Base-by-base conservation (phyloP, 2,888 invertebrate species). In the Stenotaenia linearis region DNA sequence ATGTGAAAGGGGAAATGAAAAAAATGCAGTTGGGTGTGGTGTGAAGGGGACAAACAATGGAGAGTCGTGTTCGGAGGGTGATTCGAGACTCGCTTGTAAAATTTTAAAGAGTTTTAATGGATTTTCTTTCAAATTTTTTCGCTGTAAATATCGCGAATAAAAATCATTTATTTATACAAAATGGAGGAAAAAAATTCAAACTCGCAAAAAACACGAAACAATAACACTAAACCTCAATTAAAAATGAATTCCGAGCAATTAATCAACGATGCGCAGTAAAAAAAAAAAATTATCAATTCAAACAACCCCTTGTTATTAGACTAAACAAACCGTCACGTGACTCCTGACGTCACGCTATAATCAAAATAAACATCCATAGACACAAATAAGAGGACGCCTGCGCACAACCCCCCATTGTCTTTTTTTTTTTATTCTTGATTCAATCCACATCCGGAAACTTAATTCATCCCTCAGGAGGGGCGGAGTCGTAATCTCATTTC, bases 381-480 rank as follows among this genome's bases (percentile, higher is more conserved):
- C 12, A 15, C 9, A 37, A 37, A 37, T 10, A 37, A 1, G 37
- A 37, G 37, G 3, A 37, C 37, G 37, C 37, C 9, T 37, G 37
- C 37, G 37, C 37, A 37, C 37, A 37, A 10, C 35, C 5, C 32
- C 37, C n/a, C n/a, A n/a, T n/a, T n/a, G n/a, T n/a, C 37, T 12
- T 37, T 37, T 9, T 35, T 37, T 37, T 37, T 37, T 37, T 15
- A 10, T 15, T 37, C 37, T 37, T 10, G 37, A 37, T 37, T 37
- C 37, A 37, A 37, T 37, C 37, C 37, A 37, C 37, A 37, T 37
- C 37, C 82, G 82, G 79, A 83, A 84, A 83, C 82, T 82, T 83
- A 81, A 79, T 81, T 35, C 30, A 30, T 30, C 18, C 75, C 32
- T 30, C 4, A 30, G 56, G 37, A 32, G 25, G 35, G 30, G 15